Evolutionary conservation across 1,140 invertebrate species (phyloP), one percentile per base, ranked within the genome.

Genomic region (Maconellicoccus hirsutus): DNA sequence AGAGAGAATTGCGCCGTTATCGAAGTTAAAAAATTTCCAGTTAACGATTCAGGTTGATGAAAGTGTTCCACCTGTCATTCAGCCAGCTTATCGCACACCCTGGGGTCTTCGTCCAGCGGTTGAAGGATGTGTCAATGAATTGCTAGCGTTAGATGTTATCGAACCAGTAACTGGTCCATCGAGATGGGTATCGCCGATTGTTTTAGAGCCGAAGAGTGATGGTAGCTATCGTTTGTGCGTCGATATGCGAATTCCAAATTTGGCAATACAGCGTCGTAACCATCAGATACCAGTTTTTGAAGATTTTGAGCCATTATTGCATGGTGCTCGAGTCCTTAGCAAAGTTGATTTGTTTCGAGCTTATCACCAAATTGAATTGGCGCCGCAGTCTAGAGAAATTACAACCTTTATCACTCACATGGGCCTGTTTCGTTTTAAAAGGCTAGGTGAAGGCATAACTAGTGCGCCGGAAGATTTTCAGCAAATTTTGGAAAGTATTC

Each of bases 1-100:
- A 10, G 39, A 42, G 39, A 8, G n/a, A 42, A 10, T 10, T 42
- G 39, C 39, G 8, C 39, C 39, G n/a, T n/a, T 42, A n/a, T 10
- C 10, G 7, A 63, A 63, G 21, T 22, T 69, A n/a, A 69, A 69
- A 69, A 8, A 69, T 69, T 69, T 69, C 25, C 63, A 69, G 23
- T 22, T 69, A 69, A 2, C 8, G 1, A 69, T 69, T 4, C 63
- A 8, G 16, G 23, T 69, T n/a, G n/a, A 69, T 69, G 4, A 2
- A 6, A n/a, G 23, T 7, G 25, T 69, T 23, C 6, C 14, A 21
- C 25, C 63, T 10, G 63, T 69, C 1, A n/a, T n/a, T 2, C 63
- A 69, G n/a, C 21, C 21, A 6, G 6, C 7, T 2, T 16, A 27
- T 23, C 21, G 23, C 6, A 6, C 23, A 21, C 21, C 63, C 2